Conservation (phyloP, 2,888 invertebrate species). For the Tanypteryx hageni region DNA sequence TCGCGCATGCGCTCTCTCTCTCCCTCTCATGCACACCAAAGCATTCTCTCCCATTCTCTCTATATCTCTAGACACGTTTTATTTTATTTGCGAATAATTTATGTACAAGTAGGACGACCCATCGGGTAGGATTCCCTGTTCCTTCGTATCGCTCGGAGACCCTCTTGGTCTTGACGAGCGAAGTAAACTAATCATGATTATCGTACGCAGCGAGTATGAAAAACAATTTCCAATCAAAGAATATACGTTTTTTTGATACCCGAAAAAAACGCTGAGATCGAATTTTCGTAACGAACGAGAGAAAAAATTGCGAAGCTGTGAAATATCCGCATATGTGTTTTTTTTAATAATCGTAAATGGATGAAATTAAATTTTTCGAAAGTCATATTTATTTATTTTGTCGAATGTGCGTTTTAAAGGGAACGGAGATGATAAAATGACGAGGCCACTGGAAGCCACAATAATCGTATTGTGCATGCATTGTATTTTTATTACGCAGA, state of each 20-base stretch:
- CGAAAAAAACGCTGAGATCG: neutral
- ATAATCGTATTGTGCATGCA: neutral
- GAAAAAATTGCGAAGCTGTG: too few species aligned
- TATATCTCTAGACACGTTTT: conserved; percentile 1
- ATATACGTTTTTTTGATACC: neutral
- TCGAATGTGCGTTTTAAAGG: conserved; percentile 9
- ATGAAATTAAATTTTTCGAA: too few species aligned
- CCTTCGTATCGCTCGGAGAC: neutral
- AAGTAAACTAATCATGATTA: conserved; percentile 9
- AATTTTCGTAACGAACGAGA: too few species aligned
- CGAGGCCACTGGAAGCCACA: conserved; percentile 25
- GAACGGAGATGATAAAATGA: neutral
- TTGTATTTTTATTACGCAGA: neutral
- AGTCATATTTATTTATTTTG: neutral
- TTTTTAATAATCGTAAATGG: too few species aligned
- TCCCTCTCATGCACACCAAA: neutral
- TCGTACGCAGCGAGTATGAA: conserved; percentile 6
- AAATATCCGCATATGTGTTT: too few species aligned
- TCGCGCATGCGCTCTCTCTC: conserved; percentile 13
- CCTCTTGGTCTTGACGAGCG: neutral
- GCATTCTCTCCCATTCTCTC: neutral
- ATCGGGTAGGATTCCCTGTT: conserved; percentile 20
- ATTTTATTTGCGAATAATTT: neutral
- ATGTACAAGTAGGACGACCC: conserved; percentile 26
- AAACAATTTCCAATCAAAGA: neutral